Conservation (phyloP, 2,113 vertebrate genomes). For the Anhinga rufa region DNA sequence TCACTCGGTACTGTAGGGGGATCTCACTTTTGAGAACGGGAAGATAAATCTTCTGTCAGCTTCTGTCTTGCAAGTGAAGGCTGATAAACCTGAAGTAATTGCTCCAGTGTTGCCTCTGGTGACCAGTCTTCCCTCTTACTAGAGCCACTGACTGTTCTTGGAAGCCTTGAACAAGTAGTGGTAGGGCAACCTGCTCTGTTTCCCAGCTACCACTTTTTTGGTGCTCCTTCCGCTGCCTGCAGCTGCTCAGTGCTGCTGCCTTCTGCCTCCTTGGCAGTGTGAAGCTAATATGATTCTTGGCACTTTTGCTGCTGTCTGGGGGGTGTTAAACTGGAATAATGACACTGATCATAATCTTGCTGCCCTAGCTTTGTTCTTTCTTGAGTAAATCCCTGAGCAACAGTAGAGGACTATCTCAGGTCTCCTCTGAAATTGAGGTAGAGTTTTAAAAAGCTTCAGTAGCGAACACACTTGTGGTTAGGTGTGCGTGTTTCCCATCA, state of each 20-base stretch:
- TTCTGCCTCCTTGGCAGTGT: neutral
- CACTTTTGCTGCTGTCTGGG: neutral
- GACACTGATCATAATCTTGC: neutral
- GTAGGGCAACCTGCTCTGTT: neutral
- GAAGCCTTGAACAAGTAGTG: neutral
- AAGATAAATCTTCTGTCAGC: neutral
- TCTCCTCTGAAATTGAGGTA: neutral
- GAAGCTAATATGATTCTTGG: neutral
- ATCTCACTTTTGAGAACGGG: neutral
- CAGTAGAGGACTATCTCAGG: neutral
- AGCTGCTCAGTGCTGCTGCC: neutral
- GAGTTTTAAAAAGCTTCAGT: neutral
- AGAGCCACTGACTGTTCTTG: neutral
- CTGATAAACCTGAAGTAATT: neutral
- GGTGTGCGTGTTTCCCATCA: neutral
- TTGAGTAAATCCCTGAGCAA: neutral
- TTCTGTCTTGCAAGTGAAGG: neutral
- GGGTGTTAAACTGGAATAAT: neutral
- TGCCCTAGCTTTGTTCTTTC: neutral
- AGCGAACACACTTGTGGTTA: neutral
- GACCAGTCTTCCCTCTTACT: neutral
- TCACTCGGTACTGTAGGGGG: neutral
- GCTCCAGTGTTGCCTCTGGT: neutral
- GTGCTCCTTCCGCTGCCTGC: neutral
- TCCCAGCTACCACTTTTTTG: accelerated